phyloP scores from a whole-genome alignment of 2,888 invertebrate species.

The Perithous albicinctus region DNA sequence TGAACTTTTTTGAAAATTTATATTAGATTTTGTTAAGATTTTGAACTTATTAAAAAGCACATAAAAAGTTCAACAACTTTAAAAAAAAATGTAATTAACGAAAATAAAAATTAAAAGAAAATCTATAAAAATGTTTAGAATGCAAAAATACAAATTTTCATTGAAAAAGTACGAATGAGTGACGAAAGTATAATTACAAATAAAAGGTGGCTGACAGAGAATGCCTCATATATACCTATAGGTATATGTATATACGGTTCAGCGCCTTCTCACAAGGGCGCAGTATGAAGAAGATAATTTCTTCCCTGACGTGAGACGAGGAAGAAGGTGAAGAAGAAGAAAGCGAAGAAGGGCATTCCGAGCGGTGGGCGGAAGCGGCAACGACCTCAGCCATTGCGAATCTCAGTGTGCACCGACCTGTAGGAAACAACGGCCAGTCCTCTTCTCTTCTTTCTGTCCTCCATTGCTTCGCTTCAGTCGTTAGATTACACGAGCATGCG shows the following conservation, averaged over 20 bases:
- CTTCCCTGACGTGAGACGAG: conserved; percentile 4
- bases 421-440: not conserved
- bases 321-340: not conserved
- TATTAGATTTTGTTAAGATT: no score
- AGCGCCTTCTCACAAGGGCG: conserved; percentile 12
- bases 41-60: no score
- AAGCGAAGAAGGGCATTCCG: not conserved
- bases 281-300: conserved; percentile 14
- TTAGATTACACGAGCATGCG: not conserved
- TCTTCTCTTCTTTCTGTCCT: not conserved
- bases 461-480: not conserved
- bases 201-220: no score
- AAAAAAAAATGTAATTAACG: no score
- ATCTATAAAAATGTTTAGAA: no score
- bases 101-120: no score
- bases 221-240: not conserved
- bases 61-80: no score
- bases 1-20: no score
- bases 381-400: conserved; percentile 2
- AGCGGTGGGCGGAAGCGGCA: not conserved
- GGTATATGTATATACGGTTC: not conserved
- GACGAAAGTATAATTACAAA: no score
- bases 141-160: no score
- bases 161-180: no score
- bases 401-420: not conserved